Base-by-base conservation (phyloP, 2,113 vertebrate genomes). In the Forbesichthys agassizii region DNA sequence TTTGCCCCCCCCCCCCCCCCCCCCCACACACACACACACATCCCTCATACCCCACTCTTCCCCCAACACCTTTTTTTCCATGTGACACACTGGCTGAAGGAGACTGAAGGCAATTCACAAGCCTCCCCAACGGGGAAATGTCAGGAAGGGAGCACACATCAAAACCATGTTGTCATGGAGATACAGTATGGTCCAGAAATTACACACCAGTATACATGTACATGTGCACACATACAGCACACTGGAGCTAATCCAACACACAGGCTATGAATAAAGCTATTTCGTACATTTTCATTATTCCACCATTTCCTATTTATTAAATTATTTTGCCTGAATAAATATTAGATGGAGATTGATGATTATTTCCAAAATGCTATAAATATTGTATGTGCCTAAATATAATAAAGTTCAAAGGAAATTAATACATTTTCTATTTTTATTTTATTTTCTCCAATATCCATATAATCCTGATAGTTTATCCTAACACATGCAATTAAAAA, bases 121-220 rank as follows among this genome's bases (percentile, higher is more conserved):
- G 96, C 93, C 94, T 95, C 94, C 95, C 95, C 96, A 98, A 97
- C 95, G 93, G 96, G 94, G 95, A 96, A 97, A 99, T 98, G 96
- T 98, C 96, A 98, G 94, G 93, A 96, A 94, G 92, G 92, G 96
- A 96, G 94, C 94, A 94, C 93, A 95, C 96, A 98, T 92, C 88
- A 93, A 93, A 91, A 91, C 83, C 88, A 91, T 67, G 92, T 93
- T 92, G 92, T 94, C 92, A 98, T 98, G 96, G 96, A 95, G 95
- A 99, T 97, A 86, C 81, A 89, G 84, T 87, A 91, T 76, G 62
- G 88, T 90, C 91, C 86, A 88, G 83, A 90, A 89, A 89, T 90
- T 86, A 88, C 83, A 88, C 77, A 84, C 73, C 64, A 81, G 75
- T 76, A 83, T 77, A 76, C 55, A 84, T 59, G 77, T 71, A 73